These are phyloP conservation scores for Rotaria socialis DNA, from an alignment of 2,888 invertebrate species.

Conservation along the genomic window DNA sequence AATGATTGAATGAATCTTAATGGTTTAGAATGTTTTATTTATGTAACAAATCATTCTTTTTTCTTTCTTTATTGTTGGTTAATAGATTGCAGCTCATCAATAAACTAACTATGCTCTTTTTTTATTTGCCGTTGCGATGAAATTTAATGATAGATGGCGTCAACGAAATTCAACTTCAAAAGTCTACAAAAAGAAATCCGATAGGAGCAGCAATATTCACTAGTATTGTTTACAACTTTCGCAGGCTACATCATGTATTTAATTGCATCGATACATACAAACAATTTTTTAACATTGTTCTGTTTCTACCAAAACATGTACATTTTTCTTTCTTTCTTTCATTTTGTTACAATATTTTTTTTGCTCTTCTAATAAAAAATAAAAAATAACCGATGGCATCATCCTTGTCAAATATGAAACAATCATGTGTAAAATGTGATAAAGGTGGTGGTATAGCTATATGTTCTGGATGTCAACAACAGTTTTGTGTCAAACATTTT, in stretches of 20 bases:
- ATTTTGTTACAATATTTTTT: not conserved
- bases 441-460: not conserved
- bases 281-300: not conserved
- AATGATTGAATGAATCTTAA: not conserved
- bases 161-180: too few species aligned
- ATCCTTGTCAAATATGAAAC: not conserved
- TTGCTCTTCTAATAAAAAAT: not conserved
- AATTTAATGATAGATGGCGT: not conserved
- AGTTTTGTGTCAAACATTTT: not conserved
- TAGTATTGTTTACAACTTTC: too few species aligned
- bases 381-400: not conserved
- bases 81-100: not conserved
- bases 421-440: conserved; percentile 4
- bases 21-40: not conserved
- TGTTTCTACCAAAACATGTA: too few species aligned
- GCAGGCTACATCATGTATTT: too few species aligned
- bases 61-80: not conserved
- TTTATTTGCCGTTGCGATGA: not conserved
- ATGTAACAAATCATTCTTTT: not conserved
- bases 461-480: not conserved
- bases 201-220: too few species aligned
- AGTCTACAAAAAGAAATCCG: too few species aligned
- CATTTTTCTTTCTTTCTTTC: too few species aligned
- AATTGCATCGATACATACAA: not conserved
- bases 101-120: not conserved